Base-by-base conservation (phyloP, 1,140 invertebrate species). In the Ceratosolen solmsi region DNA sequence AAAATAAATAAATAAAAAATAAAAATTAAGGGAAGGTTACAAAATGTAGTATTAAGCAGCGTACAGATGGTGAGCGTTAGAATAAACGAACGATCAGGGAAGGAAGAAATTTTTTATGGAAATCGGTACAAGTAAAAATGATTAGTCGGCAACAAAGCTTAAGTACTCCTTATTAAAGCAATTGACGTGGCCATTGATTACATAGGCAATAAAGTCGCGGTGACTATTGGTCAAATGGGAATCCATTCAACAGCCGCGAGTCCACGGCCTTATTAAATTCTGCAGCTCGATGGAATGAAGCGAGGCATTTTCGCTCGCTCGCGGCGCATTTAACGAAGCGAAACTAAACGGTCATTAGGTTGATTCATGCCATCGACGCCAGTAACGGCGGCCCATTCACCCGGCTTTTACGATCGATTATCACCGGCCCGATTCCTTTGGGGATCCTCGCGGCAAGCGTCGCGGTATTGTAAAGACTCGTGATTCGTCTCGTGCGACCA, bases 361-460 rank as follows among this genome's bases (percentile, higher is more conserved):
- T 84, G 84, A 86, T 86, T 86, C 84, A 70, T 83, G 83, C 83
- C 74, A 84, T 85, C 85, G 79, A 79, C 63, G 74, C 74, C 78
- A 70, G 72, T 87, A 86, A 87, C 86, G 84, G 77, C 79, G 68
- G 85, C 84, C 83, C 86, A 86, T 86, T 85, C 75, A 41, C 7
- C 80, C 78, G 78, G 86, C 82, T 87, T 90, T 90, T 90, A 89
- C 87, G 88, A 88, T 88, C 89, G 89, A 90, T 90, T 90, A 90
- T 90, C 88, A 85, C 84, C 82, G 68, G 74, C 82, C 81, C 84
- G 60, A 85, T 80, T 80, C 75, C 79, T 79, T 54, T 49, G 60
- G 76, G 84, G 82, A 80, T 81, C 74, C 38, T 33, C 63, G 60
- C 30, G 27, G 41, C 36, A 13, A 65, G 20, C 30, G 0, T 30